Evolutionary conservation across 2,113 vertebrate genomes (phyloP).

Genomic region (Anser brachyrhynchus): DNA sequence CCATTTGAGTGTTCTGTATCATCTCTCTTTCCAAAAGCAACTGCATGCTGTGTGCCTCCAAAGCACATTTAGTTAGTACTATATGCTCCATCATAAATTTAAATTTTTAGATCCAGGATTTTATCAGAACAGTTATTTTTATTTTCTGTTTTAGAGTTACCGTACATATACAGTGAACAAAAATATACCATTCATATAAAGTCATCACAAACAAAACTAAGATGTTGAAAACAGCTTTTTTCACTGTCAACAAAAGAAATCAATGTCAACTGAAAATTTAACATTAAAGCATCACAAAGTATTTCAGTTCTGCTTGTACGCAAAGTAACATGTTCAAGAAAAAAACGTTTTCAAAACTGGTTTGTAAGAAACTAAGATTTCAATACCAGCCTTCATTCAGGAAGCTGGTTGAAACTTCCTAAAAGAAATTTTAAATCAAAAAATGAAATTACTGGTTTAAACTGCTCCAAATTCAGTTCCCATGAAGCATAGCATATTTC

Average conservation of each 20-base stretch:
- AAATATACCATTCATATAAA: no score
- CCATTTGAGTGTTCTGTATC: not conserved
- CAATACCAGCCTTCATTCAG: not conserved
- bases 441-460: not conserved
- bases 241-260: not conserved
- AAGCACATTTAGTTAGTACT: not conserved
- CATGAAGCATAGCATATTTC: accelerated
- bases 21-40: not conserved
- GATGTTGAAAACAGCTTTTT: not conserved
- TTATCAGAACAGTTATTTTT: not conserved
- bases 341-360: not conserved
- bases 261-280: not conserved
- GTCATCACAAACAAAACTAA: not conserved
- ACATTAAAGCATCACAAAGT: not conserved
- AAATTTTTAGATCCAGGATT: not conserved
- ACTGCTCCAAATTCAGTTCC: not conserved
- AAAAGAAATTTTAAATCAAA: not conserved
- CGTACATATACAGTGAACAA: not conserved
- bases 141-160: not conserved
- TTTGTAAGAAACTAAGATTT: accelerated
- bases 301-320: not conserved
- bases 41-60: not conserved
- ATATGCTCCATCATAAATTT: accelerated
- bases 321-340: not conserved
- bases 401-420: not conserved